Percentiles rank a stretch among this genome's conserved stretches.
Evolutionary conservation across 2,797 vertebrate genomes (phyloP).

Genomic region (Scolopax rusticola): DNA sequence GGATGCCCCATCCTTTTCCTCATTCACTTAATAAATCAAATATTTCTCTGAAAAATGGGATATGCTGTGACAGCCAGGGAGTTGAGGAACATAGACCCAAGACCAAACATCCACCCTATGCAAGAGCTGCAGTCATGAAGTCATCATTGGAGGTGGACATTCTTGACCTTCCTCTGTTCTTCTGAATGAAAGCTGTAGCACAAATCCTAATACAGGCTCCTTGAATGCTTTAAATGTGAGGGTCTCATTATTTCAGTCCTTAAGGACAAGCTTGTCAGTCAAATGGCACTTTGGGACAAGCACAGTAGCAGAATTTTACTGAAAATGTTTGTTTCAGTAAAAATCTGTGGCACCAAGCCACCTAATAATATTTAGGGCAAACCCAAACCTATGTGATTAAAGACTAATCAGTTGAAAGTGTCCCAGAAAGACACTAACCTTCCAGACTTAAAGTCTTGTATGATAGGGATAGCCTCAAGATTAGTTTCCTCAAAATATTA

Average conservation of each 20-base stretch:
- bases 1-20: background rate
- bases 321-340: background rate
- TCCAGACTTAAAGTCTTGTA: background rate
- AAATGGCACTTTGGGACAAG: background rate
- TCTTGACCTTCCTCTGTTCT: background rate
- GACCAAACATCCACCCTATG: background rate
- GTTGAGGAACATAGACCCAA: background rate
- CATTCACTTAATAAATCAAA: background rate
- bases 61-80: background rate
- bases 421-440: background rate
- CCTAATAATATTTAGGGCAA: background rate
- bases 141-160: fast-evolving
- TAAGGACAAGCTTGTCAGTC: background rate
- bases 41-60: background rate
- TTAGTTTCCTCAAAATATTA: background rate
- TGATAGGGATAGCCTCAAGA: background rate
- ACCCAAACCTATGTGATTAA: background rate
- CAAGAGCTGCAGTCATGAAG: background rate
- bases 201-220: background rate
- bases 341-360: background rate
- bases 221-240: background rate
- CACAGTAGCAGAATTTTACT: background rate
- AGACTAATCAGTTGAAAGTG: background rate
- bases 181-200: background rate
- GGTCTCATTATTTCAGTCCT: background rate